Conservation (phyloP, 2,797 vertebrate species). For the Myotis daubentonii region DNA sequence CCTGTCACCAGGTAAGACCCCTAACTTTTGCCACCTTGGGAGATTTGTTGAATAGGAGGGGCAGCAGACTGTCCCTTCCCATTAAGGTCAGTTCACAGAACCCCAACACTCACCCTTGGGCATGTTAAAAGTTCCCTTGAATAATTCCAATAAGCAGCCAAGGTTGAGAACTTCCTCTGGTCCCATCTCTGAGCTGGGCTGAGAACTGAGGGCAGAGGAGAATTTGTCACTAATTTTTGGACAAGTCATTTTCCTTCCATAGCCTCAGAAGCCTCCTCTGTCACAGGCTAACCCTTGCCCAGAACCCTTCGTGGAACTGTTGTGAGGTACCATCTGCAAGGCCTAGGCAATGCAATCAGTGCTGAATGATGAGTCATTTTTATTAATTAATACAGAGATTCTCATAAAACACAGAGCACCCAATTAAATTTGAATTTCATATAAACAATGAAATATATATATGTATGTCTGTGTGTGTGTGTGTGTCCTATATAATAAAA, state of each 20-base stretch:
- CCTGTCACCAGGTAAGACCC: constrained; percentile 68
- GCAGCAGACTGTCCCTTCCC: neutral
- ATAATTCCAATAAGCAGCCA: neutral
- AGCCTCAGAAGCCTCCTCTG: neutral
- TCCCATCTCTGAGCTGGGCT: too few species aligned
- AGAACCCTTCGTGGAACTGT: neutral
- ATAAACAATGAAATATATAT: neutral
- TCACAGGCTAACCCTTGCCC: neutral
- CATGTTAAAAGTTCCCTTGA: neutral
- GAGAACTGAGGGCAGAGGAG: too few species aligned
- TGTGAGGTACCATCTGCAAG: neutral
- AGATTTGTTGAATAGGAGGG: neutral
- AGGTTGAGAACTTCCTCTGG: neutral
- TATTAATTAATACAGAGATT: neutral
- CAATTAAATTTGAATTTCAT: constrained; percentile 42
- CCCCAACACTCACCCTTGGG: neutral
- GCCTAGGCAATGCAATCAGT: neutral
- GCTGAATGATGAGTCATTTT: constrained; percentile 5
- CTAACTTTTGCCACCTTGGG: neutral
- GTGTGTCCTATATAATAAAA: too few species aligned
- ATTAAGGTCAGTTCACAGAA: neutral
- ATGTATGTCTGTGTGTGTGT: neutral
- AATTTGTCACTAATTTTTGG: neutral
- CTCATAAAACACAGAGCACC: constrained; percentile 13
- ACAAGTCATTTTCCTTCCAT: neutral